phyloP scores from a whole-genome alignment of 2,888 invertebrate genomes.

The Iphiclides podalirius region DNA sequence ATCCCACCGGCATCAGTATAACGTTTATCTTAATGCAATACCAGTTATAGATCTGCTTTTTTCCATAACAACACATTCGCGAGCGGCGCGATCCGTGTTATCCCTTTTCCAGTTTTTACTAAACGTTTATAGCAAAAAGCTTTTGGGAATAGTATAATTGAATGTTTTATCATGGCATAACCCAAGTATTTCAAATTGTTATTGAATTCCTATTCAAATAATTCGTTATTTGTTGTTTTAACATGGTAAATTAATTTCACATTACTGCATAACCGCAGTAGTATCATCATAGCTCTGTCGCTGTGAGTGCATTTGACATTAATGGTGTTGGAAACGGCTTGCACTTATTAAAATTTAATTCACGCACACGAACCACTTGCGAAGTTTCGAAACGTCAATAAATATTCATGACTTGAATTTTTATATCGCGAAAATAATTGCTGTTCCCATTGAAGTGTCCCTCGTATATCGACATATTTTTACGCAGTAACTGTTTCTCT shows the following conservation, averaged over 20 bases:
- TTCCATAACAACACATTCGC: neutral
- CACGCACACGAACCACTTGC: constrained; percentile 39
- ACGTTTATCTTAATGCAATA: constrained; percentile 12
- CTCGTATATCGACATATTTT: constrained; percentile 40
- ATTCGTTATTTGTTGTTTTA: too few species aligned
- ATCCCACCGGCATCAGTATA: neutral
- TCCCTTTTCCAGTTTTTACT: constrained; percentile 16
- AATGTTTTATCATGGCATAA: neutral
- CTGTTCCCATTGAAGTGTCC: constrained; percentile 40
- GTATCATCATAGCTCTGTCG: too few species aligned
- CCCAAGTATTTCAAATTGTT: too few species aligned
- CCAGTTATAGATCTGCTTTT: neutral
- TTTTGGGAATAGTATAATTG: too few species aligned
- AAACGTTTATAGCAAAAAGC: constrained; percentile 9
- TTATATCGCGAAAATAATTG: constrained; percentile 39
- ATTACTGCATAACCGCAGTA: too few species aligned
- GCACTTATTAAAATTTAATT: constrained; percentile 33
- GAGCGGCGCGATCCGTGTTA: neutral
- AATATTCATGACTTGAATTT: constrained; percentile 50
- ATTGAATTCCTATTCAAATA: too few species aligned
- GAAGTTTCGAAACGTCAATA: constrained; percentile 57
- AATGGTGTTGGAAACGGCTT: constrained; percentile 25
- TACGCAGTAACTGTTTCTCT: constrained; percentile 36
- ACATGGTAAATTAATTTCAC: too few species aligned
- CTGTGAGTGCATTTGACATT: too few species aligned